Evolutionary conservation across 2,797 vertebrate species (phyloP).

Genomic region (Ciconia nigra): DNA sequence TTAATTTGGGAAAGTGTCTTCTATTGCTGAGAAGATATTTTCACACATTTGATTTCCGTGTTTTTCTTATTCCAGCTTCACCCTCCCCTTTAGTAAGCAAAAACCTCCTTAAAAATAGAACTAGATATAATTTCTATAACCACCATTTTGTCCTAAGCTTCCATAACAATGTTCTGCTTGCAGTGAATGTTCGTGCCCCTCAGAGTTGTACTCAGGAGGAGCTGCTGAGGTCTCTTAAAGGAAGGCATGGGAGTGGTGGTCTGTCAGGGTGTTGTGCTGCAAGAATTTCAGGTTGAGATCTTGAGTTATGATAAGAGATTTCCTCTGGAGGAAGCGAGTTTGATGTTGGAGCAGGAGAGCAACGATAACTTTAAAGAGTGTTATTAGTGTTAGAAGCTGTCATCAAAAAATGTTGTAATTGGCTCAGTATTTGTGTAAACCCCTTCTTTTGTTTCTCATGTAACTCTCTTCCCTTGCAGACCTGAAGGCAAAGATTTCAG

Average conservation of each 20-base stretch:
- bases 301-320: neutral
- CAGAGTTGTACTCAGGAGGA: rapidly evolving
- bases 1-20: neutral
- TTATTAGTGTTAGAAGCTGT: neutral
- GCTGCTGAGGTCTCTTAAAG: neutral
- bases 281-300: neutral
- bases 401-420: too few species aligned
- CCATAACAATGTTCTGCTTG: neutral
- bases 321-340: neutral
- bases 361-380: neutral
- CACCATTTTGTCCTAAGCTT: neutral
- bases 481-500: constrained; percentile 98
- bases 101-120: neutral
- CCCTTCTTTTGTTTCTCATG: neutral
- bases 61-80: neutral
- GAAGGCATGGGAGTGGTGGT: neutral
- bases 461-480: constrained; percentile 66
- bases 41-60: neutral
- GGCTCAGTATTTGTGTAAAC: neutral
- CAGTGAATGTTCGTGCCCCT: neutral
- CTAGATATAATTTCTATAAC: neutral
- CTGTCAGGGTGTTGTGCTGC: neutral
- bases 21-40: neutral
- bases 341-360: neutral
- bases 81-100: neutral